phyloP scores from a whole-genome alignment of 2,888 invertebrate species.

The Hybos culiciformis region DNA sequence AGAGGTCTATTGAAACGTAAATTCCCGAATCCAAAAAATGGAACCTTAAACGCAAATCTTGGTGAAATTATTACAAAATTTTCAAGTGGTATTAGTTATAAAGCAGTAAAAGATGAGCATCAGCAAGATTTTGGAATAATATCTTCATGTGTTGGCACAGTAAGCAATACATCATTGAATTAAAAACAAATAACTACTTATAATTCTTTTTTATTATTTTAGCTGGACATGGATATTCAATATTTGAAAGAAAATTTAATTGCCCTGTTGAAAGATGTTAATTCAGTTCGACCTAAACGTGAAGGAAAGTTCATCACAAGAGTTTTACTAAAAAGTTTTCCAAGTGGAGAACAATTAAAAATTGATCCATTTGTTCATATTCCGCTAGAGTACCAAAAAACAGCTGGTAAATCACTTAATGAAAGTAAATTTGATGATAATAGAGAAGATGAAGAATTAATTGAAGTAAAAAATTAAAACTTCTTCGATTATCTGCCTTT shows the following conservation, averaged over 20 bases:
- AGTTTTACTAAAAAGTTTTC: slow-evolving; percentile 47
- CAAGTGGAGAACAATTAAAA: slow-evolving; percentile 52
- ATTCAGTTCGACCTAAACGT: slow-evolving; percentile 49
- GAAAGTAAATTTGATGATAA: no score
- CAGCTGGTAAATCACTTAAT: no score
- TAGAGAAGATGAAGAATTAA: no score
- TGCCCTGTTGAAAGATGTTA: slow-evolving; percentile 49
- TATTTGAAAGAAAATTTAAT: slow-evolving; percentile 60
- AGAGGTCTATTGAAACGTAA: slow-evolving; percentile 63
- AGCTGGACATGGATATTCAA: slow-evolving; percentile 60
- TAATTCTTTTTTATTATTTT: slow-evolving; percentile 21
- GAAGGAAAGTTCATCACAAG: slow-evolving; percentile 58
- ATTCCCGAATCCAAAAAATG: slow-evolving; percentile 55
- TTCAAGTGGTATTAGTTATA: slow-evolving; percentile 55
- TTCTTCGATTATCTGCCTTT: no score
- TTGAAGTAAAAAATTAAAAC: no score
- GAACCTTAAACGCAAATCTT: slow-evolving; percentile 55
- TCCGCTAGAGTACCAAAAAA: slow-evolving; percentile 21
- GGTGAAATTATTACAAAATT: slow-evolving; percentile 47
- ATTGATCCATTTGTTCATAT: slow-evolving; percentile 48
- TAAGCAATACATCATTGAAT: slow-evolving; percentile 30
- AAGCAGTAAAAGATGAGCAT: slow-evolving; percentile 48
- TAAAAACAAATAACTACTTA: not conserved
- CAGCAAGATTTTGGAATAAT: slow-evolving; percentile 59
- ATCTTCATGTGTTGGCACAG: slow-evolving; percentile 54